These are phyloP conservation scores for Tinea pellionella DNA, from an alignment of 2,888 invertebrate species.

Conservation along the genomic window DNA sequence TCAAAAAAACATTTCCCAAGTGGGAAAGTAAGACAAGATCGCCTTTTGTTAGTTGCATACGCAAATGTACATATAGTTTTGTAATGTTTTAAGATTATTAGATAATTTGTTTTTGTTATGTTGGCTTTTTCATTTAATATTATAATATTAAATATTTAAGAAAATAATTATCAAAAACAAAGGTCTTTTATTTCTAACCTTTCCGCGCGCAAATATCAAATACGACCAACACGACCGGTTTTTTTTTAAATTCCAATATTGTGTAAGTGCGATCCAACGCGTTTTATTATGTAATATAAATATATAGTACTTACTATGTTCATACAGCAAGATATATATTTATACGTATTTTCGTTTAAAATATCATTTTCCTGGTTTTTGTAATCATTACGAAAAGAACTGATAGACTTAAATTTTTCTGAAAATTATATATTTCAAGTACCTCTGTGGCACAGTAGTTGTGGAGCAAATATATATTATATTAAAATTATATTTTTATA, in stretches of 20 bases:
- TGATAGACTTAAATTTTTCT: too few relatives aligned
- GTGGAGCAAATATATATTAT: too few relatives aligned
- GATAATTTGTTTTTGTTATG: background rate
- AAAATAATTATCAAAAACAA: too few relatives aligned
- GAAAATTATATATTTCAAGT: too few relatives aligned
- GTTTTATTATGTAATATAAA: background rate
- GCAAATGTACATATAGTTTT: background rate
- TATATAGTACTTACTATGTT: background rate
- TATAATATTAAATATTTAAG: too few relatives aligned
- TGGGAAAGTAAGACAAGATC: background rate
- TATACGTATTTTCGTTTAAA: too few relatives aligned
- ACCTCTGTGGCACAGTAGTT: too few relatives aligned
- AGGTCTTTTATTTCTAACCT: too few relatives aligned
- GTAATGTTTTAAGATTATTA: background rate
- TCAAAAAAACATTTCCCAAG: background rate
- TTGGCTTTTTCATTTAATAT: background rate
- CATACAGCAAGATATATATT: background rate
- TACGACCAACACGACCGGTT: background rate
- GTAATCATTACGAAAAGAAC: background rate
- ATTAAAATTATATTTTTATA: too few relatives aligned
- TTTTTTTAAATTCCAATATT: background rate
- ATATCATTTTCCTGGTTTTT: background rate
- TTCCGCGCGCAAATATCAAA: background rate
- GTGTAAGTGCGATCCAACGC: conserved; percentile 1
- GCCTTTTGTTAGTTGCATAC: background rate